Evolutionary conservation across 2,888 invertebrate genomes (phyloP).

Genomic region (Argyra leucocephala): DNA sequence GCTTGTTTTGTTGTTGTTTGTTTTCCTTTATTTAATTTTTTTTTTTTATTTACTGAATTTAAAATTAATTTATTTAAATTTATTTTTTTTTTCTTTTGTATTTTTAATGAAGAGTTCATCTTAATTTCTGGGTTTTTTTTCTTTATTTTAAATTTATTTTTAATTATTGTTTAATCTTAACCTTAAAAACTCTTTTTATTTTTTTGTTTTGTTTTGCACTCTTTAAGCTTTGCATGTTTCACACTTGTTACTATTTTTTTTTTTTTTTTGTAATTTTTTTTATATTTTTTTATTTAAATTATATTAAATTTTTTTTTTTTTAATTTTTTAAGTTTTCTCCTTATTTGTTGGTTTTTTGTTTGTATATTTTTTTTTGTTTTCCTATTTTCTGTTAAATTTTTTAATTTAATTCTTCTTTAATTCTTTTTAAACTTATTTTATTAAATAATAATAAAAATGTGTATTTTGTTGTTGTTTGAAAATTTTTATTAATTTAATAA

Average conservation of each 20-base stretch:
- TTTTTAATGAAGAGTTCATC: slow-evolving; percentile 15
- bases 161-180: slow-evolving; percentile 24
- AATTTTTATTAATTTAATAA: slow-evolving; percentile 56
- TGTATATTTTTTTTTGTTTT: slow-evolving; percentile 25
- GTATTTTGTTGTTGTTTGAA: slow-evolving; percentile 18
- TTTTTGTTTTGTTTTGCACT: slow-evolving; percentile 25
- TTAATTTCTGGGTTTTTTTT: slow-evolving; percentile 24
- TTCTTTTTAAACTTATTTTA: slow-evolving; percentile 14
- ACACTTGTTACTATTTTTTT: slow-evolving; percentile 18
- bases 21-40: background rate
- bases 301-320: slow-evolving; percentile 22
- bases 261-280: slow-evolving; percentile 11
- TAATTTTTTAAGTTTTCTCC: slow-evolving; percentile 25
- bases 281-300: slow-evolving; percentile 11
- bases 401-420: slow-evolving; percentile 30
- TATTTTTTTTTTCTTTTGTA: background rate
- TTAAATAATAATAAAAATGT: slow-evolving; percentile 17
- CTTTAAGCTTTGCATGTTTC: slow-evolving; percentile 28
- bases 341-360: slow-evolving; percentile 21
- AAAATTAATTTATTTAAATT: slow-evolving; percentile 12
- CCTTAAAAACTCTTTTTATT: slow-evolving; percentile 23
- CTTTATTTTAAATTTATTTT: slow-evolving; percentile 23
- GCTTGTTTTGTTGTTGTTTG: slow-evolving; percentile 24
- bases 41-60: slow-evolving; percentile 10
- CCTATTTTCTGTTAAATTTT: slow-evolving; percentile 31